Evolutionary conservation across 2,113 vertebrate genomes (phyloP), one percentile per base, ranked within the genome.

Genomic region (Alethe diademata): DNA sequence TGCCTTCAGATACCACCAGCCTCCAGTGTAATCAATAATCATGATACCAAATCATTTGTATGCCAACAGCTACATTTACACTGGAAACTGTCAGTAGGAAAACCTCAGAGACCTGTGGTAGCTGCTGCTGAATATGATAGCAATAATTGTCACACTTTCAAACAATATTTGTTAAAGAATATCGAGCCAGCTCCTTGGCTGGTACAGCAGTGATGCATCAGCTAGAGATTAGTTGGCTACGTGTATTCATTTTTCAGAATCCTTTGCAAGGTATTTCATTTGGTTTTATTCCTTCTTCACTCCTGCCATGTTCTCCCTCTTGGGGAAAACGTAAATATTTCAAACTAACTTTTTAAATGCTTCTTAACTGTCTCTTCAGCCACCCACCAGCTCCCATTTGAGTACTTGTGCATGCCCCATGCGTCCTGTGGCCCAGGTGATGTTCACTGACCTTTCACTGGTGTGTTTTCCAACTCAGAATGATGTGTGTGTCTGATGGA

Each of bases 21-120:
- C 95, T 92, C 95, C 72, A 35, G 93, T 93, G 95, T 96, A 96
- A 96, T 96, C 95, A 90, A 81, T 96, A 96, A 95, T 91, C 94
- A 42, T 88, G 92, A 86, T 96, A 94, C 88, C 26, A 43, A 86
- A 91, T 95, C 79, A 88, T 97, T 96, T 95, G 95, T 96, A 86
- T 94, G 88, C 93, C 90, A 95, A 29, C 90, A 72, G 94, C 90
- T 80, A 74, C 69, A 83, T 94, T 96, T 93, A 64, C 86, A 56
- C 56, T 74, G 92, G 75, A 81, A 96, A 67, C 65, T 86, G 92
- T 90, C 93, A 84, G 92, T 12, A 78, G 82, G 64, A 88, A 94
- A 96, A 90, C 88, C 93, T 93, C 60, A 84, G 95, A 94, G 88
- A 92, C 88, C 69, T 53, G 40, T 88, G 72, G 76, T 94, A 67